Evolutionary conservation across 2,113 vertebrate species (phyloP), one percentile per base, ranked within the genome.

Genomic region (Chionomys nivalis): DNA sequence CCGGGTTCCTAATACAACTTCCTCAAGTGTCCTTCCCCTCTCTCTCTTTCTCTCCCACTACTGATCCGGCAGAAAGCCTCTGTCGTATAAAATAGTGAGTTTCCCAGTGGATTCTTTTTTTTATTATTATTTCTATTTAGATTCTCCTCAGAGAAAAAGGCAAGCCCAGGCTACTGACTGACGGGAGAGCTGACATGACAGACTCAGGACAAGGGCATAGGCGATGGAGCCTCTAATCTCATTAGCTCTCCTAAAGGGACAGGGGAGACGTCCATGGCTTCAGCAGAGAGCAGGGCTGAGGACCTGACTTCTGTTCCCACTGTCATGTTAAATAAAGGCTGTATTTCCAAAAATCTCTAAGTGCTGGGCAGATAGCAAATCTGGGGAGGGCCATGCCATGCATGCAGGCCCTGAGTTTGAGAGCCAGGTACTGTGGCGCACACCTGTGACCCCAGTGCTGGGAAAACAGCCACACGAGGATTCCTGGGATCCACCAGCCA

Each of bases 211-310:
- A 17, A 1, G 3, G 7, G 5, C 44, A 1, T 0, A 4, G 76
- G 3, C 72, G 55, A 36, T 0, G 0, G n/a, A 21, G 12, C 0
- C 0, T 31, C 2, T 17, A 42, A 11, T 2, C 55, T 4, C 7
- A 0, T 70, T 3, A 39, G 14, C 77, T 11, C 4, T 65, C 19
- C 17, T 4, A 39, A 5, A 85, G 3, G 1, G 33, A 23, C 11
- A 1, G 42, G 26, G 16, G 39, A 14, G 28, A 73, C 17, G 21
- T 8, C 16, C 65, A 14, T 0, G 2, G 52, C 55, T 36, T 21
- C 16, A 0, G 42, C 19, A 3, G 10, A n/a, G 44, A 70, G 19
- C 0, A 24, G 49, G 31, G 28, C 31, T 28, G 81, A n/a, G 39
- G 3, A 23, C 39, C 11, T 24, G 58, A 7, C 58, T 85, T 75